Base-by-base conservation (phyloP, 2,888 invertebrate species). In the Meteorus colon region DNA sequence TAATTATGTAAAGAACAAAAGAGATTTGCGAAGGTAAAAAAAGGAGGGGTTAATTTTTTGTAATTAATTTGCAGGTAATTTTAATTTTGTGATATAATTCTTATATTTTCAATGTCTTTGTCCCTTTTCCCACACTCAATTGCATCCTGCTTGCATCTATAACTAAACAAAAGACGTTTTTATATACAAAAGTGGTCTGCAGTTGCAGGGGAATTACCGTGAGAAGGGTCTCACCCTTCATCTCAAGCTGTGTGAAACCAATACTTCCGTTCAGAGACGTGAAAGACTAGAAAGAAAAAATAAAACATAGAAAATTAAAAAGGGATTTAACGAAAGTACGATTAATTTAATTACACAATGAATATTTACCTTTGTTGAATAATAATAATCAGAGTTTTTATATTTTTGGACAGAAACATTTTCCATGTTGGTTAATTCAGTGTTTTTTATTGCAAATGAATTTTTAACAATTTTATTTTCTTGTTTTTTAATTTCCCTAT, bases 181-280 rank as follows among this genome's bases (percentile, higher is more conserved):
- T 72, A 45, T 55, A 68, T 48, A 48, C n/a, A n/a, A n/a, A 72
- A 72, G 51, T 66, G 41, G 66, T 41, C 37, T 66, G 41, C 48
- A 68, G 16, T 34, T 62, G 45, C 34, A 31, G 27, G n/a, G 48
- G 29, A 48, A 72, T n/a, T 41, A 45, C 70, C 70, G 72, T 72
- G 72, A 62, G 72, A 72, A 72, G 72, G 60, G 62, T 72, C 72
- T 19, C 72, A 72, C 63, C 62, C 72, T 63, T 62, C 41, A 31
- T 34, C 34, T 24, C 12, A 6, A n/a, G 34, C 12, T 63, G 19
- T 72, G 63, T 19, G 48, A 55, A 72, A 72, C 63, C 48, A n/a
- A 72, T 72, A 72, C 63, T 72, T 63, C 31, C 48, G 48, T 29
- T 63, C 19, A 63, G 59, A 37, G 19, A 34, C n/a, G 4, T 1